Percentiles rank a stretch among this genome's conserved stretches.
phyloP scores from a whole-genome alignment of 2,113 vertebrate genomes.

The Neodon shergylaensis region DNA sequence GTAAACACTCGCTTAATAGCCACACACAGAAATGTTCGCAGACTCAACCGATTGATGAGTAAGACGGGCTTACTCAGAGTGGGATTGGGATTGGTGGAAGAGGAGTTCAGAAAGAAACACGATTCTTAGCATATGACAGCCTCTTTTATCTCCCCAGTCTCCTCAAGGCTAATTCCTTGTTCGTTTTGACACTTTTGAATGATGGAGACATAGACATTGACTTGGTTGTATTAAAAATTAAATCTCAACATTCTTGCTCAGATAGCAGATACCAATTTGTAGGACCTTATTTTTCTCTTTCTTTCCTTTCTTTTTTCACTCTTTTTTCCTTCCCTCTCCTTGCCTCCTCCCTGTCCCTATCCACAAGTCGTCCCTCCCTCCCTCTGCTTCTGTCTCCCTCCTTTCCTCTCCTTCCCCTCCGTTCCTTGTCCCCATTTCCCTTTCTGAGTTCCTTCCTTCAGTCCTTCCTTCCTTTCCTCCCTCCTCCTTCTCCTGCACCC shows the following conservation, averaged over 20 bases:
- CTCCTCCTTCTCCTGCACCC: rapidly evolving
- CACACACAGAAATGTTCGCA: neutral
- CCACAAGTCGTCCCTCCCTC: neutral
- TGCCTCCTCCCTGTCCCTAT: rapidly evolving
- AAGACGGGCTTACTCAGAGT: neutral
- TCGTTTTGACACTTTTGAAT: constrained; percentile 52
- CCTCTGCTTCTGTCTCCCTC: neutral
- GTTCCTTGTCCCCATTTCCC: rapidly evolving
- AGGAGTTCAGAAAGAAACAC: rapidly evolving
- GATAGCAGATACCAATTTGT: neutral
- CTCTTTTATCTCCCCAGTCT: neutral
- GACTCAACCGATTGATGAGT: neutral
- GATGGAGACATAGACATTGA: constrained; percentile 69
- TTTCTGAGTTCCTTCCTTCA: neutral
- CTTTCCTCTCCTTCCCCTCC: rapidly evolving
- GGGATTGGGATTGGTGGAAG: neutral
- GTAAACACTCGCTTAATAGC: neutral
- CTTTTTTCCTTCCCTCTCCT: rapidly evolving
- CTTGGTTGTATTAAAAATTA: constrained; percentile 64
- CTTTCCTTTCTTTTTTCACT: neutral
- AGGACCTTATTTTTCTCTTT: neutral
- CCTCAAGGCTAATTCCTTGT: constrained; percentile 66
- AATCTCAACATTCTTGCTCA: constrained; percentile 44
- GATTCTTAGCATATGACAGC: neutral
- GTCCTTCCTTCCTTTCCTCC: too few species aligned